phyloP scores from a whole-genome alignment of 2,113 vertebrate species.

The Aptenodytes forsteri region DNA sequence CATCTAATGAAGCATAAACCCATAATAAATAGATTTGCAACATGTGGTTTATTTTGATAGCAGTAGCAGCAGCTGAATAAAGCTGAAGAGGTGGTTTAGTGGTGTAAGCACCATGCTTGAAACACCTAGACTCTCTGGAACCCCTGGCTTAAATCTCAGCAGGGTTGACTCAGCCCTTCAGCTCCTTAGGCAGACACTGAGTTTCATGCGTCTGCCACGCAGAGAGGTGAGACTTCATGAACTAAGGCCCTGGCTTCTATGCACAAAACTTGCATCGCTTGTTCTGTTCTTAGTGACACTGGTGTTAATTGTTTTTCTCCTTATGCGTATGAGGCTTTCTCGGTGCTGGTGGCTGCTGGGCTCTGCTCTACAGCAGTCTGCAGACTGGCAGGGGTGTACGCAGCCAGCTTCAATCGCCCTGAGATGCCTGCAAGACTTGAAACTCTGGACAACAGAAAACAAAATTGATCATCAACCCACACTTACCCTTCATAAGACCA shows the following conservation, averaged over 20 bases:
- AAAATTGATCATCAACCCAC: not conserved
- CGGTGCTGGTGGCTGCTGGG: not conserved
- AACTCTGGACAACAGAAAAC: not conserved
- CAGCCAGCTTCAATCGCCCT: not conserved
- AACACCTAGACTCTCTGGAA: conserved; percentile 36
- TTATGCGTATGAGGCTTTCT: not conserved
- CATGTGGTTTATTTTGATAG: not conserved
- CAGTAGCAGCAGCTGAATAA: not conserved
- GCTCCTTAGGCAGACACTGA: not conserved
- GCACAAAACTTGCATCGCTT: not conserved
- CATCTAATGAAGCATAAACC: not conserved
- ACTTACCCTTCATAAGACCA: not conserved
- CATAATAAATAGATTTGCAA: conserved; percentile 13
- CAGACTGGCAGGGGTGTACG: not conserved
- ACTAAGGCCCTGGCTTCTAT: not conserved
- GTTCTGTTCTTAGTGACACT: not conserved
- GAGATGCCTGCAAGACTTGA: not conserved
- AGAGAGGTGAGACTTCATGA: not conserved
- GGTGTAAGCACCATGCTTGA: not conserved
- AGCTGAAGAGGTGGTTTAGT: not conserved
- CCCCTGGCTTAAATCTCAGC: not conserved
- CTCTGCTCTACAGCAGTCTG: not conserved
- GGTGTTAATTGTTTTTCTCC: not conserved
- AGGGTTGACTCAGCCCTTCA: not conserved
- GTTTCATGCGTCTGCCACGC: not conserved